Percentiles rank a stretch among this genome's conserved stretches.
Conservation (phyloP, 2,113 vertebrate genomes). For the Pelodiscus sinensis region DNA sequence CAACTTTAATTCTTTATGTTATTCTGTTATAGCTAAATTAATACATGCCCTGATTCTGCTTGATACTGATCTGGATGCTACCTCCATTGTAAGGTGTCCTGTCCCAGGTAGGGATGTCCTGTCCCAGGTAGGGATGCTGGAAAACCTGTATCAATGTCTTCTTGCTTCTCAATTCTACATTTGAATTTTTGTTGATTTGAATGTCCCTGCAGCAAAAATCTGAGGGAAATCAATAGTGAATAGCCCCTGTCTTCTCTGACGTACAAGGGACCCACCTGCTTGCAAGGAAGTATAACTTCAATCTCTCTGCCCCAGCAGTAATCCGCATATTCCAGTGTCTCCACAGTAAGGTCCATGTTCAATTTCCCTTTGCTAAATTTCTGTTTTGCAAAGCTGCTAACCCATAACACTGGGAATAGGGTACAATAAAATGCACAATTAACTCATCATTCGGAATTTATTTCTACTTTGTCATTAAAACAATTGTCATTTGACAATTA, state of each 20-base stretch:
- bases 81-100: neutral
- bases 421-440: neutral
- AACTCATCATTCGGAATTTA: neutral
- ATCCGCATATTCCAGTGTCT: neutral
- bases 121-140: neutral
- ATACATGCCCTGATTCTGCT: too few species aligned
- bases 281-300: neutral
- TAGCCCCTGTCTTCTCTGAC: neutral
- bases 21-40: neutral
- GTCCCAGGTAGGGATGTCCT: neutral
- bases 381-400: neutral
- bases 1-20: neutral
- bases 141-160: neutral
- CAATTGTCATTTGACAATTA: neutral
- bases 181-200: neutral
- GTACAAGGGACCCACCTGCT: neutral
- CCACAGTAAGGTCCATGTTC: neutral
- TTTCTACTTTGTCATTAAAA: neutral
- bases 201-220: neutral
- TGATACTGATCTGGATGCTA: neutral
- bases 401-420: neutral
- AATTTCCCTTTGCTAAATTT: neutral
- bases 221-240: neutral
- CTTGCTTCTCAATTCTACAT: neutral
- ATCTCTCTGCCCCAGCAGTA: neutral